Conservation (phyloP, 2,113 vertebrate genomes). For the Eonycteris spelaea region DNA sequence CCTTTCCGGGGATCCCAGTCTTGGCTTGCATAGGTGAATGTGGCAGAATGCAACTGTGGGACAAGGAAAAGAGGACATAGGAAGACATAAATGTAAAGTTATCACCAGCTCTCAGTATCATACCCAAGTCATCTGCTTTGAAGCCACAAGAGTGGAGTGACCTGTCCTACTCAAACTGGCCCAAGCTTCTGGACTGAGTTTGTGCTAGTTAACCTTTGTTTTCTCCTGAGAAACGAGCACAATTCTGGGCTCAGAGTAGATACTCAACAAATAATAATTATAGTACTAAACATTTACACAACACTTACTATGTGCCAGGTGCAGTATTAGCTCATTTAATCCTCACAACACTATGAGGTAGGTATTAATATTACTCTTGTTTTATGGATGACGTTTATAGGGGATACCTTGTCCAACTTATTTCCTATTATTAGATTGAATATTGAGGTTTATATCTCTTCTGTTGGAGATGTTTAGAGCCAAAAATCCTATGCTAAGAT, state of each 20-base stretch:
- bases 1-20: constrained; percentile 88
- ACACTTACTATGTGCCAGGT: background rate
- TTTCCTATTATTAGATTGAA: background rate
- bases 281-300: background rate
- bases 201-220: background rate
- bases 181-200: background rate
- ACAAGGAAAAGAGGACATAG: background rate
- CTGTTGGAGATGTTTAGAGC: background rate
- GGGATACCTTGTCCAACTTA: background rate
- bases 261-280: background rate
- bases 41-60: constrained; percentile 46
- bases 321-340: background rate
- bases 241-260: background rate
- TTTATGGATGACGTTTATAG: background rate
- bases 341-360: background rate
- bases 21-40: constrained; percentile 39
- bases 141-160: background rate
- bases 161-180: background rate
- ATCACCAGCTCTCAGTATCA: background rate
- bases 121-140: background rate
- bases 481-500: background rate
- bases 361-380: background rate
- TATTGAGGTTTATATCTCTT: background rate
- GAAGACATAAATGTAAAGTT: background rate
- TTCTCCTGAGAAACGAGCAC: background rate